phyloP scores from a whole-genome alignment of 2,797 vertebrate genomes.

The Phoxinus dragarum region DNA sequence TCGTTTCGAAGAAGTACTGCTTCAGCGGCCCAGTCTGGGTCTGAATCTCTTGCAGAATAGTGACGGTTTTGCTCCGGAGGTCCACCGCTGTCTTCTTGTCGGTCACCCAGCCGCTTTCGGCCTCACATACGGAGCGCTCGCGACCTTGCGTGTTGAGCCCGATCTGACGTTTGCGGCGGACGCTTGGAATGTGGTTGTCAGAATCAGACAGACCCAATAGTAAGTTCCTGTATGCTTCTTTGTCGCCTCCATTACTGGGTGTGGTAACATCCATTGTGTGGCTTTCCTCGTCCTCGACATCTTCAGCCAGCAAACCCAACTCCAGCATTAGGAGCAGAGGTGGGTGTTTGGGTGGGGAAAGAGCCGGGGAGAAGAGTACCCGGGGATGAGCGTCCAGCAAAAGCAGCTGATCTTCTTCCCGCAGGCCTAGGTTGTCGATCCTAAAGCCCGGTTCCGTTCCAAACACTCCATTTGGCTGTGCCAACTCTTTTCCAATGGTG shows the following conservation, averaged over 20 bases:
- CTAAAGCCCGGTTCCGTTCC: slow-evolving; percentile 43
- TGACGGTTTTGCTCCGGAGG: slow-evolving; percentile 76
- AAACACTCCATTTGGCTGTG: slow-evolving; percentile 13
- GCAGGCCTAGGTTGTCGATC: slow-evolving; percentile 59
- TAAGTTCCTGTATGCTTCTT: slow-evolving; percentile 65
- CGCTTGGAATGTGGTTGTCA: slow-evolving; percentile 57
- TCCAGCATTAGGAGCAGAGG: slow-evolving; percentile 80
- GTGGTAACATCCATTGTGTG: slow-evolving; percentile 56
- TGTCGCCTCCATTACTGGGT: slow-evolving; percentile 69
- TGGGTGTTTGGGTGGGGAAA: slow-evolving; percentile 74
- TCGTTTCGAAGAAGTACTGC: slow-evolving; percentile 92
- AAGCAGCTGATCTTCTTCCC: slow-evolving; percentile 72
- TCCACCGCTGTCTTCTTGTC: slow-evolving; percentile 83
- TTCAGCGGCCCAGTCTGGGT: slow-evolving; percentile 83
- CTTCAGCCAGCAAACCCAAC: slow-evolving; percentile 66
- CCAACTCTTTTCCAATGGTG: slow-evolving; percentile 1
- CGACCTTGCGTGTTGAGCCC: slow-evolving; percentile 65
- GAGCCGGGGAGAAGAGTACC: slow-evolving; percentile 78
- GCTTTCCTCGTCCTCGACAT: slow-evolving; percentile 45
- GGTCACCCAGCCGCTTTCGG: slow-evolving; percentile 83
- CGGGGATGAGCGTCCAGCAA: slow-evolving; percentile 79
- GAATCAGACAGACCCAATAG: slow-evolving; percentile 54
- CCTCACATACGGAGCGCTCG: slow-evolving; percentile 86
- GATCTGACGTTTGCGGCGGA: slow-evolving; percentile 45
- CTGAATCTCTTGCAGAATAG: slow-evolving; percentile 84